phyloP scores from a whole-genome alignment of 2,888 invertebrate genomes.

The Clistopyga incitator region DNA sequence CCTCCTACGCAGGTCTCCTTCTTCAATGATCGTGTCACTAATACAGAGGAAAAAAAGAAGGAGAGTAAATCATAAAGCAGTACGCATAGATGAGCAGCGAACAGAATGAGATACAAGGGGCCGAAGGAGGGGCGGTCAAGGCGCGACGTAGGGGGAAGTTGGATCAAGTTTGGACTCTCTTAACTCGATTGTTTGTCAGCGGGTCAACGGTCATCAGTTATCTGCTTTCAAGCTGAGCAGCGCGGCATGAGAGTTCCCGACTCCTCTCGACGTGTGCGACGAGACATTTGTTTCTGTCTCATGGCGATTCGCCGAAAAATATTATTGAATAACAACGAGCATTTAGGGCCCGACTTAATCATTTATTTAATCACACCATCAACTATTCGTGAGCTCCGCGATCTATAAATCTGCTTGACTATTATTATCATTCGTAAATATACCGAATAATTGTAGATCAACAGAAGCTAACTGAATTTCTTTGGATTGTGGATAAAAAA shows the following conservation, averaged over 20 bases:
- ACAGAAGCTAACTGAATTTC: too few species aligned
- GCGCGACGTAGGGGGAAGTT: slow-evolving; percentile 39
- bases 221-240: slow-evolving; percentile 48
- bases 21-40: slow-evolving; percentile 7
- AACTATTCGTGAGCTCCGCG: neutral
- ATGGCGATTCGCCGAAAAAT: slow-evolving; percentile 1
- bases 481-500: too few species aligned
- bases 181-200: slow-evolving; percentile 74
- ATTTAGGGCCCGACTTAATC: neutral
- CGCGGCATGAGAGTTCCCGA: slow-evolving; percentile 26
- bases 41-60: slow-evolving; percentile 21
- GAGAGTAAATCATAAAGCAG: slow-evolving; percentile 31
- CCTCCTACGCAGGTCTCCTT: neutral
- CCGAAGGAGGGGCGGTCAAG: neutral
- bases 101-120: slow-evolving; percentile 31
- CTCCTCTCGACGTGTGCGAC: slow-evolving; percentile 11
- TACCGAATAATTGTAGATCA: neutral
- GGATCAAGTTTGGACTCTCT: slow-evolving; percentile 72
- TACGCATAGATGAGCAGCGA: slow-evolving; percentile 18
- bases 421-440: neutral
- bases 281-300: slow-evolving; percentile 13
- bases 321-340: neutral
- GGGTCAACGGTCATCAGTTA: slow-evolving; percentile 74
- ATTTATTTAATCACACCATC: neutral
- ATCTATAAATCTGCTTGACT: too few species aligned